Base-by-base conservation (phyloP, 92 coral and sea anemone genomes). In the Virgularia gustaviana region DNA sequence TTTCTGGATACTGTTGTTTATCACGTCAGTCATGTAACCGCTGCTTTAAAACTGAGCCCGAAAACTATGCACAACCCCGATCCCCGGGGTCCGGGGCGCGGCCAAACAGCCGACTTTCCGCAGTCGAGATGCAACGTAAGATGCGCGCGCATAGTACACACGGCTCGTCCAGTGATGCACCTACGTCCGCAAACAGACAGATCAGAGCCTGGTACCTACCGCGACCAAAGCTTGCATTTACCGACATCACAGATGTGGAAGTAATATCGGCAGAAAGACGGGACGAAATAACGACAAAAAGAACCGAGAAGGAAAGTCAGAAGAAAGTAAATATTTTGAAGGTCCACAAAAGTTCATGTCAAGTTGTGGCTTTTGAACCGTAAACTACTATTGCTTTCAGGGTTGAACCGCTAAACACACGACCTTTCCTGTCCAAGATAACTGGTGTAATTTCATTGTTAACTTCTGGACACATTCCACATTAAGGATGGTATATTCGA, bases 171-270 rank as follows among this genome's bases (percentile, higher is more conserved):
- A 30, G 61, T 16, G 60, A 68, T 35, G 51, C 44, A n/a, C 75
- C 61, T n/a, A 15, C 9, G 15, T 28, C 75, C 0, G 75, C 75
- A 6, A 33, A 42, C 1, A 59, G 51, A 30, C 75, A 49, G 31
- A 68, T 68, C 20, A 49, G 75, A 54, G 60, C 75, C 36, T 68
- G 75, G 75, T 68, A 68, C 61, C 57, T 30, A 11, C 33, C 24
- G 20, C 47, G 51, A 35, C 75, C 75, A 18, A 68, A 29, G 28
- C 8, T 68, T 59, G 75, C 75, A 6, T 68, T 68, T 24, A 68
- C 75, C 6, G 75, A 68, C 60, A n/a, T 68, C 9, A 61, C 19
- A 34, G 35, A 31, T 24, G 31, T 22, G n/a, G n/a, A n/a, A n/a
- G n/a, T n/a, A n/a, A n/a, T n/a, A n/a, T n/a, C n/a, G n/a, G n/a